Conservation (phyloP, 2,797 vertebrate genomes). For the Phalanger gymnotis region DNA sequence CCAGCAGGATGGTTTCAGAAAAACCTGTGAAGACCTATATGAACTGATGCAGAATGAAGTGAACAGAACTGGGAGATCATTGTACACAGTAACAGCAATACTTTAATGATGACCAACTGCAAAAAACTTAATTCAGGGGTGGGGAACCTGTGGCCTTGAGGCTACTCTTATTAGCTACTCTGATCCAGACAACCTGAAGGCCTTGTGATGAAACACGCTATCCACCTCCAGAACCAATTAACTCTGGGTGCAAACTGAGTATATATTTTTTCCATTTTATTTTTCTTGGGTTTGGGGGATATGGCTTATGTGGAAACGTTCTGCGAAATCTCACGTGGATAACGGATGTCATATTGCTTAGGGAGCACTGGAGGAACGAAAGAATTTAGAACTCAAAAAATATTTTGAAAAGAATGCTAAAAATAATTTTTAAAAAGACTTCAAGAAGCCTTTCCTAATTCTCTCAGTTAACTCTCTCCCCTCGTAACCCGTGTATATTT, state of each 20-base stretch:
- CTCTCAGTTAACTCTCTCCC: neutral
- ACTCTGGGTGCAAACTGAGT: neutral
- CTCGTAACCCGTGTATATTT: neutral
- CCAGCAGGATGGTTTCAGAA: neutral
- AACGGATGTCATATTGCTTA: neutral
- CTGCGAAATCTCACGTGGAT: neutral
- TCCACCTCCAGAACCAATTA: neutral
- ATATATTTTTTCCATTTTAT: neutral
- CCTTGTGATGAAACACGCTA: neutral
- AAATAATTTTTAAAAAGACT: neutral
- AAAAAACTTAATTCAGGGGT: neutral
- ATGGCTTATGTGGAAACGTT: neutral
- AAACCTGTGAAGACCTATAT: neutral
- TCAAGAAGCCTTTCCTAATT: neutral
- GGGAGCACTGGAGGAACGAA: fast-evolving
- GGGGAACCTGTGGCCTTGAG: no score
- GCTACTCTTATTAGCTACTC: neutral
- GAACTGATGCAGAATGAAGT: neutral
- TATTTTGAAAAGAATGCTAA: neutral
- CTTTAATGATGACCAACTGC: neutral
- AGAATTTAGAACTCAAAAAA: neutral
- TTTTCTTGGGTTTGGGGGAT: neutral
- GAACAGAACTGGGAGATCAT: neutral
- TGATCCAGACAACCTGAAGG: neutral
- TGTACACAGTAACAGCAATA: neutral